These are phyloP conservation scores for Myzus persicae DNA, from an alignment of 1,140 invertebrate species.

Conservation along the genomic window DNA sequence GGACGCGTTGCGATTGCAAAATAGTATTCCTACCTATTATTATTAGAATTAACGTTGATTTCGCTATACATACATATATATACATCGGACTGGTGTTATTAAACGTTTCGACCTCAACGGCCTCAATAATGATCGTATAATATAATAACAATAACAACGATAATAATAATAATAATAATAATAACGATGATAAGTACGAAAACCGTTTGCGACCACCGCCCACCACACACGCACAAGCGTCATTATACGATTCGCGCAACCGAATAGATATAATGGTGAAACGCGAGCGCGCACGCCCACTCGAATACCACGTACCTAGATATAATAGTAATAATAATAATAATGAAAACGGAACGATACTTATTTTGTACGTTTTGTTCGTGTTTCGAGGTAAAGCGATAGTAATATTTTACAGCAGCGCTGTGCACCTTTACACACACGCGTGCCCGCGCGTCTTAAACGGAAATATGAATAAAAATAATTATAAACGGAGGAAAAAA, in stretches of 20 bases:
- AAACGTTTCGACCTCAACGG: background rate
- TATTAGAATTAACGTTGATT: background rate
- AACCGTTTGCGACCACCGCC: background rate
- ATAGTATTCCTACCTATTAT: background rate
- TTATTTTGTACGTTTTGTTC: background rate
- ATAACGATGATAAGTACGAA: background rate
- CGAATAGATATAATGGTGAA: slow-evolving; percentile 16
- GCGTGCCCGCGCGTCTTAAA: background rate
- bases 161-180: background rate
- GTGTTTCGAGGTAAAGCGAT: background rate
- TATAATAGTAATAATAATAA: background rate
- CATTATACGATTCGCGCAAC: slow-evolving; percentile 13
- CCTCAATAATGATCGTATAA: background rate
- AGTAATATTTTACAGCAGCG: background rate
- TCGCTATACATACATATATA: background rate
- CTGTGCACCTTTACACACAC: background rate
- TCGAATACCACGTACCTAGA: background rate
- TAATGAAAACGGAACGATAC: background rate
- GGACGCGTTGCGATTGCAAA: background rate
- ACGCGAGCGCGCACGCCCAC: background rate
- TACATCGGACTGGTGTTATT: background rate
- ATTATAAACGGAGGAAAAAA: background rate
- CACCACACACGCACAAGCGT: background rate
- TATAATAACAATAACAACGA: background rate
- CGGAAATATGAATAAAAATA: background rate